phyloP scores from a whole-genome alignment of 2,797 vertebrate species.

The Lacerta agilis region DNA sequence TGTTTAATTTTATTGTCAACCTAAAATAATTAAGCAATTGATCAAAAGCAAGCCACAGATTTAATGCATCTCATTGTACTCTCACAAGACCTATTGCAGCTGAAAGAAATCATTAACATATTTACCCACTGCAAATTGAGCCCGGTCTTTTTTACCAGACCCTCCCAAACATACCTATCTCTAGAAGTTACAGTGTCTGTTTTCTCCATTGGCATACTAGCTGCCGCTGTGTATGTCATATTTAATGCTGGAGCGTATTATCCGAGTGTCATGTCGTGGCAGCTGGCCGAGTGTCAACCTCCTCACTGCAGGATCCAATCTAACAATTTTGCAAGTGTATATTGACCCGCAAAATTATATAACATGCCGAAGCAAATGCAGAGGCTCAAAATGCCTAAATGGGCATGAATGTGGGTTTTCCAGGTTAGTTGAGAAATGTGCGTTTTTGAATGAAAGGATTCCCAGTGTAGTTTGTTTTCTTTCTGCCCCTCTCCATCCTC shows the following conservation, averaged over 20 bases:
- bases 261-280: not conserved
- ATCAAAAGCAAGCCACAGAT: constrained; percentile 30
- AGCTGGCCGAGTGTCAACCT: not conserved
- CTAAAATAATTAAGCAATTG: constrained; percentile 31
- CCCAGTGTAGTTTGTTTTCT: not conserved
- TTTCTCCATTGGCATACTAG: not conserved
- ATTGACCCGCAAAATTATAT: not conserved
- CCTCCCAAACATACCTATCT: not conserved
- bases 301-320: not conserved
- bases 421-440: not conserved
- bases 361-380: not conserved
- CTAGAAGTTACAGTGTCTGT: not conserved
- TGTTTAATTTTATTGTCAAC: constrained; percentile 37
- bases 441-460: not conserved
- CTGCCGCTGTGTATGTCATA: not conserved
- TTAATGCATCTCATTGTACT: constrained; percentile 24
- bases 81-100: not conserved
- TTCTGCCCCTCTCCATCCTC: not conserved
- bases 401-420: not conserved
- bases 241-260: not conserved
- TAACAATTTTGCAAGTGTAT: not conserved
- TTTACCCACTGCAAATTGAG: constrained; percentile 26
- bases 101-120: constrained; percentile 8
- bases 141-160: not conserved
- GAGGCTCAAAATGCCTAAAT: not conserved